Percentiles rank a stretch among this genome's conserved stretches.
Evolutionary conservation across 2,888 invertebrate genomes (phyloP).

Genomic region (Notodonta dromedarius): DNA sequence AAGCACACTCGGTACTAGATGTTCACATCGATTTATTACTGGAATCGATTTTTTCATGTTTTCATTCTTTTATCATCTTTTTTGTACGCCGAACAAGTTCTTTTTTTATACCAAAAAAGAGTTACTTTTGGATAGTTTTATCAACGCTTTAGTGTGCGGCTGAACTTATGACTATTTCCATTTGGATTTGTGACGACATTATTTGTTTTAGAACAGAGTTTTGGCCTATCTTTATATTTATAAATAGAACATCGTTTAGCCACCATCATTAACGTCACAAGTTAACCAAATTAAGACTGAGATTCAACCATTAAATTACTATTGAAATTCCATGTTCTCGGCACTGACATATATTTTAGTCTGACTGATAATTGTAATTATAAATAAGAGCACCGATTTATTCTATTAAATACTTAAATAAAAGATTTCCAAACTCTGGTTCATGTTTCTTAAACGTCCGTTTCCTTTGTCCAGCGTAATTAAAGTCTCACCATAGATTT

Average conservation of each 20-base stretch:
- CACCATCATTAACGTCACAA: no score
- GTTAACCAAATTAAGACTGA: no score
- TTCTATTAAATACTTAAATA: no score
- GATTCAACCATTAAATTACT: no score
- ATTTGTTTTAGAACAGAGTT: background rate
- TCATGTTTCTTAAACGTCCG: no score
- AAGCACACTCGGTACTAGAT: constrained; percentile 13
- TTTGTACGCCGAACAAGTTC: background rate
- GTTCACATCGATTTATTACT: constrained; percentile 4
- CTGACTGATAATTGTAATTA: no score
- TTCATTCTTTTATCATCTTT: constrained; percentile 9
- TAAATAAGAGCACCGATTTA: no score
- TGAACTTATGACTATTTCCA: background rate
- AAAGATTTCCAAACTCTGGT: no score
- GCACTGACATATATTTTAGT: no score
- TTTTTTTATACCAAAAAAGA: background rate
- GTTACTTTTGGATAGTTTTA: background rate
- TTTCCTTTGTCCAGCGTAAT: no score
- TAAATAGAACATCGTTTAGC: no score
- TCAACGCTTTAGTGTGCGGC: background rate
- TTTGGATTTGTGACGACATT: background rate
- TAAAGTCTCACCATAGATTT: background rate
- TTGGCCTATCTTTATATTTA: background rate
- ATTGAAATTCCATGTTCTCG: no score
- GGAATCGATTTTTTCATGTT: constrained; percentile 19